These are phyloP conservation scores for Tineola bisselliella DNA, from an alignment of 2,888 invertebrate species.

Conservation along the genomic window DNA sequence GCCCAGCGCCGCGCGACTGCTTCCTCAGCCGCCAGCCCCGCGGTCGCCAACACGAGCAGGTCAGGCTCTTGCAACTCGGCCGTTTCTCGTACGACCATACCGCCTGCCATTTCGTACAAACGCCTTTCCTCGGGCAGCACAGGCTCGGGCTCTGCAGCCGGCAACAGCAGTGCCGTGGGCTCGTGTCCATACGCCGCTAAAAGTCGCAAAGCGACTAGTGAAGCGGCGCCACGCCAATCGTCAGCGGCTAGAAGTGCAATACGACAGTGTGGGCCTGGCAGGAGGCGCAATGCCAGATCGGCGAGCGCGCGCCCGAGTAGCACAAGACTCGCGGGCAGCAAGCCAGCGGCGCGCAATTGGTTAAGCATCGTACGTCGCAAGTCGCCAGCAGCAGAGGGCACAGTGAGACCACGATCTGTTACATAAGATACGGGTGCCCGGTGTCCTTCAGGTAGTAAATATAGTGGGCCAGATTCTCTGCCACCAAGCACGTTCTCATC, in stretches of 20 bases:
- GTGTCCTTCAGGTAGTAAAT: neutral
- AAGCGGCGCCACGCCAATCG: conserved; percentile 14
- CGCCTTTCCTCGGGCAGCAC: neutral
- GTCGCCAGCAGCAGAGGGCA: neutral
- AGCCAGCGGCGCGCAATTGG: neutral
- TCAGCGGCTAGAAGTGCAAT: neutral
- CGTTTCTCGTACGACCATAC: neutral
- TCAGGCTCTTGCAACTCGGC: conserved; percentile 69
- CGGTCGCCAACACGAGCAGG: conserved; percentile 65
- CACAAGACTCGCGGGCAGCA: neutral
- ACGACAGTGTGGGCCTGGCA: neutral
- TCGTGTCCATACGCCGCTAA: neutral
- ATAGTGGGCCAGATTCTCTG: neutral
- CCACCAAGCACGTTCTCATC: neutral
- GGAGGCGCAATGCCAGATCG: neutral
- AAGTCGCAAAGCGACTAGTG: neutral
- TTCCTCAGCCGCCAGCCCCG: neutral
- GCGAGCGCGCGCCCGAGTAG: neutral
- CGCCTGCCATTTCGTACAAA: neutral
- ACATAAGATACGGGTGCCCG: neutral
- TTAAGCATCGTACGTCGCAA: neutral
- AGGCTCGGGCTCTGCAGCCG: neutral
- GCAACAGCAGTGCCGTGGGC: neutral
- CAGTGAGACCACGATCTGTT: neutral
- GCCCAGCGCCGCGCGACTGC: neutral